Evolutionary conservation across 2,888 invertebrate species (phyloP), one percentile per base, ranked within the genome.

Genomic region (Andrena bicolor): DNA sequence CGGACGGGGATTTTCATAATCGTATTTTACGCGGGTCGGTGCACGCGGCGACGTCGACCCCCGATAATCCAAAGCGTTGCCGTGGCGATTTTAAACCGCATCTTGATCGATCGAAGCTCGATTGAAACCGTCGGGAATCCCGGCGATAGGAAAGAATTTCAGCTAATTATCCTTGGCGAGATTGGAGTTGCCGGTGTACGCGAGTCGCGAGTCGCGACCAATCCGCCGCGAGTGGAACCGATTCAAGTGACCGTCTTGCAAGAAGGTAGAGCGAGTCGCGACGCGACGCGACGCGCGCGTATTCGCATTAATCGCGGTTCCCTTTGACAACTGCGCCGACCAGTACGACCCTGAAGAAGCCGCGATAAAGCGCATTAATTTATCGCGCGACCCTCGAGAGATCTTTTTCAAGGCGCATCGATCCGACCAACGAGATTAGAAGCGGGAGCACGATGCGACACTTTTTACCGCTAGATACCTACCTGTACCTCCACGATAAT

Each of bases 361-460:
- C 87, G 89, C 90, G 90, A 91, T 92, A 92, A 92, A 91, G 90
- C 89, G 90, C 90, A 90, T 91, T 92, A 91, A 92, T 91, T 91
- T 91, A 91, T 91, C 88, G 90, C 83, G 83, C 86, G 84, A 86
- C 80, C 84, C 82, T 71, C 79, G 76, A 66, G 80, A 85, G 87
- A 88, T 86, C 87, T 86, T 87, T 87, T 89, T 84, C 87, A 85
- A 86, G 84, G 83, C 80, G 86, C 81, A 89, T 90, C 88, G 90
- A 91, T 91, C 86, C 87, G 72, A 73, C 78, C 86, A 89, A 87
- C 79, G 75, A 89, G 90, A 90, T 89, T 90, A 88, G 88, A 87
- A 86, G 71, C 80, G 76, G 79, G 74, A 76, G 64, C 74, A 74
- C 83, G 82, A 77, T 68, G 76, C 75, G 64, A 70, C 64, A 53